Evolutionary conservation across 2,113 vertebrate species (phyloP), one percentile per base, ranked within the genome.

Genomic region (Lagenorhynchus albirostris): DNA sequence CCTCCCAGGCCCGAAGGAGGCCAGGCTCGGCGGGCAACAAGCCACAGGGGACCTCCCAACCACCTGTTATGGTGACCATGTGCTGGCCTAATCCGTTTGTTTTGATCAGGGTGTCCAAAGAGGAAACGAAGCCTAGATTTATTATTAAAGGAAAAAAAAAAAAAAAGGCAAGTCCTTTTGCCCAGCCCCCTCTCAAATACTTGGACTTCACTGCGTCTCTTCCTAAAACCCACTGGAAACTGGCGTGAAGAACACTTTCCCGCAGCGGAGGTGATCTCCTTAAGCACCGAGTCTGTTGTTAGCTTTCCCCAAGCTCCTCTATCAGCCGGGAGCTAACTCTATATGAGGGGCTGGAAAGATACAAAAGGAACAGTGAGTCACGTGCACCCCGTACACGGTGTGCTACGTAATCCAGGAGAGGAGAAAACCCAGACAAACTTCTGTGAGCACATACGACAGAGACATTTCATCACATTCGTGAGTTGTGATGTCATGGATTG

Each of bases 31-130:
- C n/a, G 31, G 76, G 89, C 86, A 87, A 41, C 63, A 36, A 90
- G 91, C 68, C 71, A 73, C 95, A 85, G 50, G 80, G 83, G 97
- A 93, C 97, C 79, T 96, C 74, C 79, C 15, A 20, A 0, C 2
- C 92, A 76, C 67, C 97, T 96, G 97, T 96, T 98, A 91, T 70
- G 90, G 96, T 92, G 97, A 96, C 95, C 97, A 31, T 55, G 81
- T 81, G 55, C 79, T 15, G 1, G 55, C 33, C 94, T 60, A 92
- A 84, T 86, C 63, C 65, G 80, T 83, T 96, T 97, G 93, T 97
- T 98, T 98, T 97, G 89, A 97, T 96, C 62, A 67, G 29, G 76
- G 70, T 44, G 44, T 96, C 98, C 97, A 97, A 89, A 97, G 29
- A 93, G 94, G 96, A 98, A 98, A 91, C 1, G 2, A 92, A 95